phyloP scores from a whole-genome alignment of 2,797 vertebrate species.

The Falco naumanni region DNA sequence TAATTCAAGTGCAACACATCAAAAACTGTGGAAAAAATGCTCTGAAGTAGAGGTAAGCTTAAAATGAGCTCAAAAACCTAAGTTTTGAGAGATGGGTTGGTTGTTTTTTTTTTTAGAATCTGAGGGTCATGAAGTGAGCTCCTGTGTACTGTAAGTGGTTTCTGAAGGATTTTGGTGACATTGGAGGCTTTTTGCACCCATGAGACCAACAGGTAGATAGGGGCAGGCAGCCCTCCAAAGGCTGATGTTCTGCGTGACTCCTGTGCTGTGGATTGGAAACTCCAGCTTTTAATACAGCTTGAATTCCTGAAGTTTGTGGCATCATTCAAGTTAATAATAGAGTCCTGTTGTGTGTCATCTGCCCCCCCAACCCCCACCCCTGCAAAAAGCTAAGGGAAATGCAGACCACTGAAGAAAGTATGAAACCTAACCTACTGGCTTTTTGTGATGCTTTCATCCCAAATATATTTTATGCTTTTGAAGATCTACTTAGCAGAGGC shows the following conservation, averaged over 20 bases:
- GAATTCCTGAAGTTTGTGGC: neutral
- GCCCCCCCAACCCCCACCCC: no score
- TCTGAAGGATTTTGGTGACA: neutral
- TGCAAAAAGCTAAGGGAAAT: neutral
- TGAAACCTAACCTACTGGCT: neutral
- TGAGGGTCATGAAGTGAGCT: neutral
- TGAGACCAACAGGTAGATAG: neutral
- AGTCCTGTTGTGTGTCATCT: neutral
- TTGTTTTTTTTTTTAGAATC: neutral
- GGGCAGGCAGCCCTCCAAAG: neutral
- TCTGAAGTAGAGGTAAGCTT: neutral
- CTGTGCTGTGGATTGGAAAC: neutral
- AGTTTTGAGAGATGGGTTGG: neutral
- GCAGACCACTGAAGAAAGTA: neutral
- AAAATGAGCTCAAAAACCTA: neutral
- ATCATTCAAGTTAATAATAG: neutral
- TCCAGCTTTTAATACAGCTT: neutral
- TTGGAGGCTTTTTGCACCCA: neutral
- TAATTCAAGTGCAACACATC: neutral
- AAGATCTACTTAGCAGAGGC: neutral
- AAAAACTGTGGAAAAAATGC: neutral
- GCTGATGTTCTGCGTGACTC: neutral
- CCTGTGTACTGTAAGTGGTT: accelerated
- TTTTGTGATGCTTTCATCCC: neutral
- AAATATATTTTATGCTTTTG: neutral